Conservation (phyloP, 2,797 vertebrate genomes). For the Varecia variegata region DNA sequence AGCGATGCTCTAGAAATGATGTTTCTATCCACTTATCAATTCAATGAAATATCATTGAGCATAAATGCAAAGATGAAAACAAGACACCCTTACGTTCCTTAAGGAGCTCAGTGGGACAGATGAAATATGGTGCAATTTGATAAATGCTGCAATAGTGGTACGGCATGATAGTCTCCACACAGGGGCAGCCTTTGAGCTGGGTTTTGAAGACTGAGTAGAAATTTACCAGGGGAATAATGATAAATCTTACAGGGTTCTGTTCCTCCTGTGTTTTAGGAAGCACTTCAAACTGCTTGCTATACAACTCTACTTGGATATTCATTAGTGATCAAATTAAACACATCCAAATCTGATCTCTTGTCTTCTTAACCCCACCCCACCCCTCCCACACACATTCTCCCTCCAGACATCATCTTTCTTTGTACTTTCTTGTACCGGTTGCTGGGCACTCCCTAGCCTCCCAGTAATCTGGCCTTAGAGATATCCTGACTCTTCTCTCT, state of each 20-base stretch:
- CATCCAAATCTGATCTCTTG: not conserved
- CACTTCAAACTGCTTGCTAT: not conserved
- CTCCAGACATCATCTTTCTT: not conserved
- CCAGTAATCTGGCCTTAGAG: not conserved
- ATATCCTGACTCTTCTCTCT: not conserved
- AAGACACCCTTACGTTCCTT: not conserved
- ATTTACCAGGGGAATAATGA: not conserved
- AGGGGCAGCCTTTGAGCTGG: not conserved
- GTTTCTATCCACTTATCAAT: not conserved
- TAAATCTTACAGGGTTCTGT: not conserved
- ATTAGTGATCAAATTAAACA: not conserved
- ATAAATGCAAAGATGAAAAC: not conserved
- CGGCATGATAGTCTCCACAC: not conserved
- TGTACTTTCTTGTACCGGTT: not conserved
- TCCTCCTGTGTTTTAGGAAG: not conserved
- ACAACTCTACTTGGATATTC: not conserved
- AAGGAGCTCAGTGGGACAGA: not conserved
- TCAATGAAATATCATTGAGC: not conserved
- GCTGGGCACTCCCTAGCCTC: not conserved
- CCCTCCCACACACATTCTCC: not conserved
- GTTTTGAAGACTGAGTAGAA: not conserved
- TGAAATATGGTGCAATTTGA: not conserved
- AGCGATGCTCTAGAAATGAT: not conserved
- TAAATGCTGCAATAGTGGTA: not conserved
- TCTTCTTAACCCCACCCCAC: not conserved